phyloP scores from a whole-genome alignment of 2,888 invertebrate genomes.

The Drepana falcataria region DNA sequence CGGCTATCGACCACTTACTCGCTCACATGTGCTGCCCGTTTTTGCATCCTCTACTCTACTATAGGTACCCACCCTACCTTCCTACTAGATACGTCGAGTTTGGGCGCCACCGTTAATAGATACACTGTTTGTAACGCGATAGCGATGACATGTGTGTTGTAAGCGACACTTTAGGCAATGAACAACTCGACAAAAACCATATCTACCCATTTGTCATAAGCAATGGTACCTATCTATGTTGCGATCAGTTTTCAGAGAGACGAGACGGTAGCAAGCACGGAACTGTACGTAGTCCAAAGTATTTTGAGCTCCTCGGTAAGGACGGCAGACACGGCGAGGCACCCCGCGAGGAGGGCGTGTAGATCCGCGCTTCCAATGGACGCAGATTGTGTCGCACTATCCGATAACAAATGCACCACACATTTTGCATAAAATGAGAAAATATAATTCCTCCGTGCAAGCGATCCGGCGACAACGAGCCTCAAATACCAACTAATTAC shows the following conservation, averaged over 20 bases:
- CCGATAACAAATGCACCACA: not conserved
- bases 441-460: slow-evolving; percentile 14
- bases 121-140: slow-evolving; percentile 16
- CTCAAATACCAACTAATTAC: not conserved
- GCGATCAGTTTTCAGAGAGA: not conserved
- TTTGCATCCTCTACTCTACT: slow-evolving; percentile 4
- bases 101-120: slow-evolving; percentile 17
- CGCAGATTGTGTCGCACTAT: slow-evolving; percentile 2
- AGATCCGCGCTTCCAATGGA: too few species aligned
- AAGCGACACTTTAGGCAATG: slow-evolving; percentile 4
- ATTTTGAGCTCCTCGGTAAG: too few species aligned
- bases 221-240: not conserved
- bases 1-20: slow-evolving; percentile 11
- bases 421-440: slow-evolving; percentile 14
- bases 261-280: not conserved
- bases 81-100: too few species aligned
- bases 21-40: slow-evolving; percentile 4
- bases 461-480: not conserved
- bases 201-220: not conserved
- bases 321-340: too few species aligned
- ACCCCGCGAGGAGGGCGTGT: too few species aligned
- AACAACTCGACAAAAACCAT: slow-evolving; percentile 1
- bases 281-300: not conserved
- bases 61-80: slow-evolving; percentile 12
- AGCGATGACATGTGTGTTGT: slow-evolving; percentile 1